Percentiles rank a stretch among this genome's conserved stretches.
Evolutionary conservation across 2,888 invertebrate species (phyloP).

Genomic region (Nymphalis polychloros): DNA sequence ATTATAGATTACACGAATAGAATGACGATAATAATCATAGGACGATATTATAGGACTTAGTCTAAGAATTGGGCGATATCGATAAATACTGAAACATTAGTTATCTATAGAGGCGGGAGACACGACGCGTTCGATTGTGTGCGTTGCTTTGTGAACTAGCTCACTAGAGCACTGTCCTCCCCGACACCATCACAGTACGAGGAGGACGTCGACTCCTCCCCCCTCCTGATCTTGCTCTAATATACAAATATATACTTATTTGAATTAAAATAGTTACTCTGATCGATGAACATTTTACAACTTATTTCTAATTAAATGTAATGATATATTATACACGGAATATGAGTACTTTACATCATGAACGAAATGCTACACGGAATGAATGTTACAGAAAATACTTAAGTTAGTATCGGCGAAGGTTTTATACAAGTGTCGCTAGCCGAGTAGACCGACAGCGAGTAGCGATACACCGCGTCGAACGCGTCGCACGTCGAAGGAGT

Average conservation of each 20-base stretch:
- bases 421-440: background rate
- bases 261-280: constrained; percentile 64
- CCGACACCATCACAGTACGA: constrained; percentile 17
- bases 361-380: constrained; percentile 3
- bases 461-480: background rate
- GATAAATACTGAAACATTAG: constrained; percentile 35
- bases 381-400: constrained; percentile 10
- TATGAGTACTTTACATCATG: constrained; percentile 6
- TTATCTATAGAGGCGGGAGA: constrained; percentile 43
- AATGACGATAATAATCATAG: constrained; percentile 29
- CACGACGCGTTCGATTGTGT: constrained; percentile 41
- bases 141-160: background rate
- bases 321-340: constrained; percentile 3
- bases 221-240: constrained; percentile 29
- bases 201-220: background rate
- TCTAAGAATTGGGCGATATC: constrained; percentile 40
- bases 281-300: constrained; percentile 41
- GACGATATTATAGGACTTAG: constrained; percentile 39
- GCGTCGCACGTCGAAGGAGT: background rate
- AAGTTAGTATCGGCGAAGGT: background rate
- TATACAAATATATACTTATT: constrained; percentile 48
- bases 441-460: background rate
- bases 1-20: constrained; percentile 32
- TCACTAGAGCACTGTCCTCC: background rate
- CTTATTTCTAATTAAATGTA: constrained; percentile 23